A percentile compares a stretch with the other conserved stretches of the same genome.
phyloP scores from a whole-genome alignment of 2,888 invertebrate species.

The Drosophila ezoana region DNA sequence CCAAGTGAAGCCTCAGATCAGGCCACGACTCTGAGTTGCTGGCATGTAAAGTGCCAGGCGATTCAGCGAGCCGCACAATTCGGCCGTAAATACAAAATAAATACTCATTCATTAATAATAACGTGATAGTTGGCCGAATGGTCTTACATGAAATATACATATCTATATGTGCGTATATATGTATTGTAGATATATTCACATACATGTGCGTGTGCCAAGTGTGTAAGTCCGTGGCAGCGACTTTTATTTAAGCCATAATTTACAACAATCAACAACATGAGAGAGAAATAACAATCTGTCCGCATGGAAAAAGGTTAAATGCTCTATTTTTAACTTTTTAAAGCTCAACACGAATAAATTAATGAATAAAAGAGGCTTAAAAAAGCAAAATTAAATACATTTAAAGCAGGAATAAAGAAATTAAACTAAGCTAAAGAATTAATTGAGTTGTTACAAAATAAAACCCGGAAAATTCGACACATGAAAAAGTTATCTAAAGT shows the following conservation, averaged over 20 bases:
- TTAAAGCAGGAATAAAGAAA: not conserved
- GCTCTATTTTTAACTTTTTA: conserved; percentile 29
- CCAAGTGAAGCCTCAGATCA: conserved; percentile 27
- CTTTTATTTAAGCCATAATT: conserved; percentile 75
- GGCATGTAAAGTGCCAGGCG: conserved; percentile 30
- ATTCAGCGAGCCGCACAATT: conserved; percentile 57
- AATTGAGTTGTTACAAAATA: not conserved
- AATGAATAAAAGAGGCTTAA: conserved; percentile 14
- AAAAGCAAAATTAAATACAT: not conserved
- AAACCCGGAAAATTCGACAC: not conserved
- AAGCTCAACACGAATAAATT: not conserved
- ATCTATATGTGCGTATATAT: conserved; percentile 9
- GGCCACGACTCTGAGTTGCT: conserved; percentile 4
- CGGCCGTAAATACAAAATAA: conserved; percentile 76
- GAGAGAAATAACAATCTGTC: conserved; percentile 41
- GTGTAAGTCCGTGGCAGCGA: conserved; percentile 44
- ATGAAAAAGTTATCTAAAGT: not conserved
- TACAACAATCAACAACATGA: conserved; percentile 58
- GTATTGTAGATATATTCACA: not conserved
- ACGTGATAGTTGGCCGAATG: conserved; percentile 69
- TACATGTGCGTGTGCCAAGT: conserved; percentile 1
- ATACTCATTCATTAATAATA: conserved; percentile 80
- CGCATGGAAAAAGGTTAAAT: conserved; percentile 36
- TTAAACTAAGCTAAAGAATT: not conserved
- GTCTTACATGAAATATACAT: conserved; percentile 31